Evolutionary conservation across 1,140 invertebrate species (phyloP).

Genomic region (Aricia agestis): DNA sequence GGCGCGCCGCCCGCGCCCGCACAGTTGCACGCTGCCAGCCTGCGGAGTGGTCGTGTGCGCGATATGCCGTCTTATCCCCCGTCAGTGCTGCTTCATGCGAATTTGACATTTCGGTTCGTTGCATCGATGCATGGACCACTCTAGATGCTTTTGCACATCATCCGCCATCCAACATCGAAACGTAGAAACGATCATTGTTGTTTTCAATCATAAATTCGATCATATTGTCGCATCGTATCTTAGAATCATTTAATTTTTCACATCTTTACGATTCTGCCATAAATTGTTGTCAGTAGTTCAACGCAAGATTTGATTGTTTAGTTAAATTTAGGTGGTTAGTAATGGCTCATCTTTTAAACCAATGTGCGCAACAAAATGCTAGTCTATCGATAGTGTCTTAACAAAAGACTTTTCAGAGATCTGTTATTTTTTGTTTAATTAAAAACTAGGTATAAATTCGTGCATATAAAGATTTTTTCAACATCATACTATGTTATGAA

Average conservation of each 20-base stretch:
- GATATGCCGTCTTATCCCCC: conserved; percentile 57
- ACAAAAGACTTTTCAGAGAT: not conserved
- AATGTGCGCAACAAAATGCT: not conserved
- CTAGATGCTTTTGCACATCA: conserved; percentile 69
- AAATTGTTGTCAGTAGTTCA: not conserved
- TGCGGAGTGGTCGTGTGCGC: conserved; percentile 53
- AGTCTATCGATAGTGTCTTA: not conserved
- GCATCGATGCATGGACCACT: conserved; percentile 70
- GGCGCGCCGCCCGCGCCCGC: conserved; percentile 27
- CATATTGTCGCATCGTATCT: conserved; percentile 36
- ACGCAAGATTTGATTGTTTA: conserved; percentile 20
- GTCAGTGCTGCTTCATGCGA: conserved; percentile 60
- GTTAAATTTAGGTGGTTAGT: conserved; percentile 11
- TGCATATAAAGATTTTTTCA: not conserved
- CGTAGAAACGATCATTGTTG: conserved; percentile 36
- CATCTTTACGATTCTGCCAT: conserved; percentile 3
- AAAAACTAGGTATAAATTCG: not conserved
- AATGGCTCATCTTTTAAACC: not conserved
- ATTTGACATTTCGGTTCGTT: conserved; percentile 66
- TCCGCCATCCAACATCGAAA: conserved; percentile 48
- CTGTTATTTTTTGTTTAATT: not conserved
- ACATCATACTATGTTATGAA: not conserved
- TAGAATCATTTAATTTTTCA: conserved; percentile 37
- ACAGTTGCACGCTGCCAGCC: conserved; percentile 64
- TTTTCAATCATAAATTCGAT: conserved; percentile 28